Evolutionary conservation across 2,888 invertebrate genomes (phyloP).

Genomic region (Eupithecia pulchellata): DNA sequence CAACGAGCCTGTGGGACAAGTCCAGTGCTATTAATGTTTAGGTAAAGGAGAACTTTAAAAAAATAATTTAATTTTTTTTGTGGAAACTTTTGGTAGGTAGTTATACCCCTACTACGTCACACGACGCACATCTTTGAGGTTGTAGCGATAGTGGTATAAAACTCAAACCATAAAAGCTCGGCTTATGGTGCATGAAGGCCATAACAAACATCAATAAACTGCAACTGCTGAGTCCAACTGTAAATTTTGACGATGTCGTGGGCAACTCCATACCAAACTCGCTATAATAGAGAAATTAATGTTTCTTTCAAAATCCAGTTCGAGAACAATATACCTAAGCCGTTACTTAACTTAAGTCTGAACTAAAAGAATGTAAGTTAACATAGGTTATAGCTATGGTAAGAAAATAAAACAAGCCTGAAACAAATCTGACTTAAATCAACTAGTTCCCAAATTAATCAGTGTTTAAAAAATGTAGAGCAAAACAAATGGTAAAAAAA

Average conservation of each 20-base stretch:
- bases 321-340: background rate
- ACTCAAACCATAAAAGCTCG: background rate
- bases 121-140: background rate
- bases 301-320: background rate
- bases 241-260: background rate
- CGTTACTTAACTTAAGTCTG: too few species aligned
- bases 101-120: background rate
- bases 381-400: too few species aligned
- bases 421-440: too few species aligned
- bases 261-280: background rate
- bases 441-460: too few species aligned
- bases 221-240: background rate
- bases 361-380: too few species aligned
- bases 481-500: too few species aligned
- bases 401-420: too few species aligned
- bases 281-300: background rate
- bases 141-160: background rate
- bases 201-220: slow-evolving; percentile 7
- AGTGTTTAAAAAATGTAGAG: too few species aligned
- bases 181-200: background rate
- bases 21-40: too few species aligned
- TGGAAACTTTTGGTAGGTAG: background rate
- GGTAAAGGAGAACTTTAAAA: background rate
- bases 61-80: background rate
- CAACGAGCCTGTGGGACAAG: too few species aligned